phyloP scores from a whole-genome alignment of 2,113 vertebrate species.

The Motacilla tschutschensis region DNA sequence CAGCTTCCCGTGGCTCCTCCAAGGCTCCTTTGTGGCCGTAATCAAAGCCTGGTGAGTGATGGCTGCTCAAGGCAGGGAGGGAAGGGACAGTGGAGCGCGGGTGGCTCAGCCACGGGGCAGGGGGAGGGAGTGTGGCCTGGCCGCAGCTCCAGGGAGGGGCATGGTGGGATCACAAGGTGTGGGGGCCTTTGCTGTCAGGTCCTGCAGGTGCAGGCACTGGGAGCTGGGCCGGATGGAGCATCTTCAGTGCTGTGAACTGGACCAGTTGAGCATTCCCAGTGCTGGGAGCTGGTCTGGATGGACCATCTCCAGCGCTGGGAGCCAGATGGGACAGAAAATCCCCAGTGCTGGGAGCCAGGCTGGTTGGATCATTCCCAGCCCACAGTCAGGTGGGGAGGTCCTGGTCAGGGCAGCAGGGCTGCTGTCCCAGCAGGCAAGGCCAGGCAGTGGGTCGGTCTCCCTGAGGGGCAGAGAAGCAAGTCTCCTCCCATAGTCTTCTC shows the following conservation, averaged over 20 bases:
- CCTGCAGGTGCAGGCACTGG: background rate
- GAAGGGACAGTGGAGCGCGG: background rate
- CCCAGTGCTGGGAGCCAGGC: too few relatives aligned
- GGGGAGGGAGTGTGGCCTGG: background rate
- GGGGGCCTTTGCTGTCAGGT: background rate
- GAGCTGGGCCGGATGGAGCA: background rate
- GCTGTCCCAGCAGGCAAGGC: background rate
- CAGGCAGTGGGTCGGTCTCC: background rate
- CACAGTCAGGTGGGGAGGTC: background rate
- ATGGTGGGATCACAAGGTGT: background rate
- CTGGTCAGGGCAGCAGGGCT: background rate
- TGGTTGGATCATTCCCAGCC: background rate
- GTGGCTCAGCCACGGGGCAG: fast-evolving
- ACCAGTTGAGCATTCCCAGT: too few relatives aligned
- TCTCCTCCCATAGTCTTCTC: background rate
- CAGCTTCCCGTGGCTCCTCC: slow-evolving; percentile 52
- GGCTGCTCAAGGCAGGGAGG: background rate
- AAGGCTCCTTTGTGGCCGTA: slow-evolving; percentile 66
- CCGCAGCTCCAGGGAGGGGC: fast-evolving
- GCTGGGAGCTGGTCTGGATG: background rate
- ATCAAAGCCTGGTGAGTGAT: slow-evolving; percentile 74
- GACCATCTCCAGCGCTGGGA: background rate
- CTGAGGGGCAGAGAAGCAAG: background rate
- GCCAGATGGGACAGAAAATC: fast-evolving
- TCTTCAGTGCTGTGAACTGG: background rate